Evolutionary conservation across 2,113 vertebrate genomes (phyloP), one percentile per base, ranked within the genome.

Genomic region (Elaphurus davidianus): DNA sequence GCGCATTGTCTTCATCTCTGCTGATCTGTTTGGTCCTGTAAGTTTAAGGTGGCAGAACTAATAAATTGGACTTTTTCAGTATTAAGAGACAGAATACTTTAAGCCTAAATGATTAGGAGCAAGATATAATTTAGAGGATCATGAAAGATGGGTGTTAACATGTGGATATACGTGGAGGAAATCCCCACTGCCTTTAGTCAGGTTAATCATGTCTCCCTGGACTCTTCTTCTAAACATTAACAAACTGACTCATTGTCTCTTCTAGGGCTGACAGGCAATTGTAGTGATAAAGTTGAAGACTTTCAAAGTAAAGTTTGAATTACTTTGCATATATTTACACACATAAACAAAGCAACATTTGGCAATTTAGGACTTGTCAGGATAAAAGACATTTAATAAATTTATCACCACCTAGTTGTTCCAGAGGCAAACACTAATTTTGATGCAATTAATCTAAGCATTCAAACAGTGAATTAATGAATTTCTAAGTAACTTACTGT

Each of bases 301-400:
- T 92, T 98, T 96, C 79, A 94, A 98, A 98, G 90, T 92, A 96
- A 98, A 93, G 52, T 90, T 95, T 87, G 90, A 96, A 96, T 97
- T 97, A 90, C 19, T 98, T 97, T 98, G 98, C 98, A 98, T 97
- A 60, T 97, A 97, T 98, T 97, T 98, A 91, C 84, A 92, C 93
- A 96, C 74, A 97, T 97, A 98, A 98, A 96, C 74, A 97, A 97
- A 98, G 67, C 81, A 94, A 97, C 94, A 97, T 97, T 98, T 97
- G 95, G 76, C 94, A 98, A 97, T 96, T 98, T 95, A 85, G 95
- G 45, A 87, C 96, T 97, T 97, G 91, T 95, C 98, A 98, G 88
- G 90, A 97, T 98, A 97, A 98, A 98, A 98, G 71, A 93, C 97
- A 94, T 87, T 94, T 89, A 97, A 95, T 74, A 91, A 97, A 97